These are phyloP conservation scores for Champsocephalus gunnari DNA, from an alignment of 2,797 vertebrate genomes.

Conservation along the genomic window DNA sequence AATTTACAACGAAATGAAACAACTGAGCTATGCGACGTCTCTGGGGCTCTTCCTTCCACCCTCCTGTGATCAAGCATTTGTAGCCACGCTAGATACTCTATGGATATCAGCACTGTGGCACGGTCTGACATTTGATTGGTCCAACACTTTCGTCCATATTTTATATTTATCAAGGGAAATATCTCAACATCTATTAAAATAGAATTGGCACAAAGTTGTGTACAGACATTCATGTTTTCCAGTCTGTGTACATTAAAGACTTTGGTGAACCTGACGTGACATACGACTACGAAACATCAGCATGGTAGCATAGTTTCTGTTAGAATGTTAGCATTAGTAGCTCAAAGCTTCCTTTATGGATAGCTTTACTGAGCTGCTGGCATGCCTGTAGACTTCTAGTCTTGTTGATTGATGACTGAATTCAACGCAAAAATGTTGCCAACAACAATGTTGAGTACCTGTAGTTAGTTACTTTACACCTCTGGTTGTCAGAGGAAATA, in stretches of 20 bases:
- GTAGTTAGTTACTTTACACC: slow-evolving; percentile 46
- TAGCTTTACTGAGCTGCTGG: not conserved
- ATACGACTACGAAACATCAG: not conserved
- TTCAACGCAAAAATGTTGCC: not conserved
- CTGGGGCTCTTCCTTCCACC: too few relatives aligned
- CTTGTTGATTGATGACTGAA: not conserved
- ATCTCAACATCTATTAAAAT: too few relatives aligned
- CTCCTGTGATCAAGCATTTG: not conserved
- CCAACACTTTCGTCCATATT: not conserved
- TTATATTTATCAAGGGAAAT: too few relatives aligned
- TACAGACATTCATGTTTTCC: too few relatives aligned
- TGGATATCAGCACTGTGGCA: not conserved
- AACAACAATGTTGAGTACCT: not conserved
- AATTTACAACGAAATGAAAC: slow-evolving; percentile 1
- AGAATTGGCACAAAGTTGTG: too few relatives aligned
- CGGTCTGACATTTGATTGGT: not conserved
- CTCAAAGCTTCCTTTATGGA: slow-evolving; percentile 1
- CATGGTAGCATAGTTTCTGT: not conserved
- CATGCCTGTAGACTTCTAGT: slow-evolving; percentile 2
- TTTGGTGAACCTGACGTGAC: too few relatives aligned
- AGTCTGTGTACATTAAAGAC: too few relatives aligned
- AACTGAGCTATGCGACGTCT: too few relatives aligned
- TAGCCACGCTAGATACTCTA: not conserved
- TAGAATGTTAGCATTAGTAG: slow-evolving; percentile 33
- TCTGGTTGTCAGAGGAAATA: slow-evolving; percentile 30